Evolutionary conservation across 2,113 vertebrate genomes (phyloP).

Genomic region (Hydrochoerus hydrochaeris): DNA sequence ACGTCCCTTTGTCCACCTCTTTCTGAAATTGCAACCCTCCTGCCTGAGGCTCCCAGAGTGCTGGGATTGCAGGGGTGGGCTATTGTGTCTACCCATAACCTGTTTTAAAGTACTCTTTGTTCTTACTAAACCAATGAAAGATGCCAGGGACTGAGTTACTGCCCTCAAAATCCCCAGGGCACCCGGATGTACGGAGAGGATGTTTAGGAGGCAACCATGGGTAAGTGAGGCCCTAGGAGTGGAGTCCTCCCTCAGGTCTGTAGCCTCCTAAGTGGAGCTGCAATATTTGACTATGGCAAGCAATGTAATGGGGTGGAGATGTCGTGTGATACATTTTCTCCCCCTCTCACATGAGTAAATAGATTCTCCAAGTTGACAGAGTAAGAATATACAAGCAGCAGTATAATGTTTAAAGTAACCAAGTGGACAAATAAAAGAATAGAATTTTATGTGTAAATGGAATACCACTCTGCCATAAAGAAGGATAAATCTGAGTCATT

Average conservation of each 20-base stretch:
- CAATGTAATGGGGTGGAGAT: background rate
- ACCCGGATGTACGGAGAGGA: background rate
- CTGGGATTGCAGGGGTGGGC: background rate
- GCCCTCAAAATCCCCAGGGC: background rate
- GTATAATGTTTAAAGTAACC: conserved; percentile 8
- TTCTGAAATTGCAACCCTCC: background rate
- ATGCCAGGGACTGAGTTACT: background rate
- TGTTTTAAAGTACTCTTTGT: background rate
- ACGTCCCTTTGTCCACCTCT: background rate
- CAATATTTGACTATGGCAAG: background rate
- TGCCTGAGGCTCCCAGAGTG: background rate
- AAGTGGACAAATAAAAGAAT: background rate
- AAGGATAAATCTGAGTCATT: background rate
- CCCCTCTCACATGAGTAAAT: background rate
- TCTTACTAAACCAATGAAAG: background rate
- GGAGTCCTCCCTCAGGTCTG: background rate
- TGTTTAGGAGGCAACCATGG: background rate
- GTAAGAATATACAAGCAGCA: conserved; percentile 38
- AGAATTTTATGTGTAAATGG: background rate
- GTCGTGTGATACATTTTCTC: background rate
- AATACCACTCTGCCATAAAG: background rate
- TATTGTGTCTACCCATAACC: background rate
- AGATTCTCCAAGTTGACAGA: background rate
- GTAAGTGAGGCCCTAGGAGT: background rate
- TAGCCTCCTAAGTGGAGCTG: background rate